Conservation (phyloP, 1,140 invertebrate species). For the Prorops nasuta region DNA sequence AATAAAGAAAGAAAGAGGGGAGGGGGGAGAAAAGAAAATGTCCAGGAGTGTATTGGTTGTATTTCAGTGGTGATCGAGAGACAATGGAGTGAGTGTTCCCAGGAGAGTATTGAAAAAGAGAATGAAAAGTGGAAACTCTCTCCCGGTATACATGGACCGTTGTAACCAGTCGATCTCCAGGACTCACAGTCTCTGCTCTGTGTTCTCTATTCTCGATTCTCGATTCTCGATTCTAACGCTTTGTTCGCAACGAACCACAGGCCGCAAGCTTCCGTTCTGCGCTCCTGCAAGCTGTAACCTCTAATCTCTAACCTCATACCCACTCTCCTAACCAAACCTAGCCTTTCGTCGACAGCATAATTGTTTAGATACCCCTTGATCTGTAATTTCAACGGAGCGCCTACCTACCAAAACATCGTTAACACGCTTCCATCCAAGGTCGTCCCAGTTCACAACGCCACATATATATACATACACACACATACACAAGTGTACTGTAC, state of each 20-base stretch:
- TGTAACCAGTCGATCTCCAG: no score
- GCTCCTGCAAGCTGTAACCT: constrained; percentile 29
- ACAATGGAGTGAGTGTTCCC: constrained; percentile 22
- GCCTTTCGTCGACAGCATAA: constrained; percentile 36
- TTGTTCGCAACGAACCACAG: constrained; percentile 38
- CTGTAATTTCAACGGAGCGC: constrained; percentile 30
- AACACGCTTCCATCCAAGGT: constrained; percentile 15
- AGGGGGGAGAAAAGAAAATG: no score
- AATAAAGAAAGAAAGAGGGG: no score
- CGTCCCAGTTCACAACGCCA: constrained; percentile 1
- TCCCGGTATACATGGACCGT: no score
- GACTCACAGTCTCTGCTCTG: no score
- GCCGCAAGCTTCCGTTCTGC: constrained; percentile 37
- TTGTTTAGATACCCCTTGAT: constrained; percentile 40
- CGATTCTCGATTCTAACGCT: no score
- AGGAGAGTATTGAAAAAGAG: constrained; percentile 29
- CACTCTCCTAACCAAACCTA: constrained; percentile 3
- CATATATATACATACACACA: no score
- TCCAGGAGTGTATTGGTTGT: no score
- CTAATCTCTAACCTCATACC: constrained; percentile 28
- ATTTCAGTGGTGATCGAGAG: no score
- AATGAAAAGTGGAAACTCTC: constrained; percentile 23
- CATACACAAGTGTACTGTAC: no score
- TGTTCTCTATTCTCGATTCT: constrained; percentile 34
- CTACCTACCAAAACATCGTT: constrained; percentile 26